These are phyloP conservation scores for Meriones unguiculatus DNA, from an alignment of 2,113 vertebrate genomes.

Conservation along the genomic window DNA sequence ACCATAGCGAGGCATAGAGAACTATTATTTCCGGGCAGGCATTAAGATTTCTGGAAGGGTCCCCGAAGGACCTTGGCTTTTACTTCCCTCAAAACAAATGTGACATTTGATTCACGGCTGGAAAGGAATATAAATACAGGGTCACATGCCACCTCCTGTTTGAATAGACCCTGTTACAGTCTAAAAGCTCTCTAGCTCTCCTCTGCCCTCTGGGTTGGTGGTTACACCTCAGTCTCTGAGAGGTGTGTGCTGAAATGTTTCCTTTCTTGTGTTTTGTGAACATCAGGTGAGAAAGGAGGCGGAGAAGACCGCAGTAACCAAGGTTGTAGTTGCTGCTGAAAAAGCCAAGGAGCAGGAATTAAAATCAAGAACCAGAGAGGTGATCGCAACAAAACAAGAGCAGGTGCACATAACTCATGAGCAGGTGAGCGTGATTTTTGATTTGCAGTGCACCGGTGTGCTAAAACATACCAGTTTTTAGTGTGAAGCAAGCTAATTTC, in stretches of 20 bases:
- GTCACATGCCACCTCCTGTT: conserved; percentile 56
- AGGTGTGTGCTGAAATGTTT: neutral
- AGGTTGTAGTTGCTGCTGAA: conserved; percentile 85
- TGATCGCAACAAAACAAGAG: conserved; percentile 83
- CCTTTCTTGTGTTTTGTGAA: conserved; percentile 72
- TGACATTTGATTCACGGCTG: conserved; percentile 57
- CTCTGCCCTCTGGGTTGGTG: conserved; percentile 27
- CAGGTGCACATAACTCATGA: conserved; percentile 84
- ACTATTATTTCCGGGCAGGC: neutral
- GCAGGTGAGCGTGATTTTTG: conserved; percentile 75
- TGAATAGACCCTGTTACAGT: conserved; percentile 55
- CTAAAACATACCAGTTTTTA: neutral
- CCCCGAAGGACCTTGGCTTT: conserved; percentile 35
- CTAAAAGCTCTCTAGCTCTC: conserved; percentile 61
- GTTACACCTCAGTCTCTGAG: conserved; percentile 59
- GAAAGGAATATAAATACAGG: conserved; percentile 52
- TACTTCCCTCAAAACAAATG: conserved; percentile 54
- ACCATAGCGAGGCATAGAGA: neutral
- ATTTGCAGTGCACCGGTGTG: neutral
- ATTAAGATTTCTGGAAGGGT: conserved; percentile 18
- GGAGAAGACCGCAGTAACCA: conserved; percentile 84
- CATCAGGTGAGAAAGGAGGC: conserved; percentile 87
- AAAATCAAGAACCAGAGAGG: conserved; percentile 87
- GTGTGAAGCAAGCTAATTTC: neutral
- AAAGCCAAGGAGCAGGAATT: conserved; percentile 87